A percentile compares a stretch with the other conserved stretches of the same genome.
These are phyloP conservation scores for Scartelaos histophorus DNA, from an alignment of 2,113 vertebrate species.

Conservation along the genomic window DNA sequence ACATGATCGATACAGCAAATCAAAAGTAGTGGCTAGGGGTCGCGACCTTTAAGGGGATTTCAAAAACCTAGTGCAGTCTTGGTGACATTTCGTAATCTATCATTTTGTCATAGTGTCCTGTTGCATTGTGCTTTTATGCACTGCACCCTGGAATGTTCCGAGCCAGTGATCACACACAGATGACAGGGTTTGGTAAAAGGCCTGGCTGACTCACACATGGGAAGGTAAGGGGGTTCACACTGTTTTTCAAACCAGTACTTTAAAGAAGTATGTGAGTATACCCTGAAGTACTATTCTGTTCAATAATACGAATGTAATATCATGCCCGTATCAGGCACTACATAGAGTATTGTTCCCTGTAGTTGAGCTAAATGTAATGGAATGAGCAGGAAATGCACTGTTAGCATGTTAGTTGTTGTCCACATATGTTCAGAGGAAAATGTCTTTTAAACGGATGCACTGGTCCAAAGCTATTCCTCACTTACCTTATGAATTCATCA, in stretches of 20 bases:
- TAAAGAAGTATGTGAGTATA: background rate
- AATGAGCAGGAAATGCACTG: no score
- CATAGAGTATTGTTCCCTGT: no score
- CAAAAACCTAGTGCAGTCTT: constrained; percentile 15
- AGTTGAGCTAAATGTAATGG: no score
- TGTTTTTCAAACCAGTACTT: background rate
- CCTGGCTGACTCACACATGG: background rate
- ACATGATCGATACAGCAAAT: constrained; percentile 49
- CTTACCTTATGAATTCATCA: no score
- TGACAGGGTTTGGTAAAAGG: background rate
- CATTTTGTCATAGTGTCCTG: constrained; percentile 16
- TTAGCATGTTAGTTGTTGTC: no score
- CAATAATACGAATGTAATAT: background rate
- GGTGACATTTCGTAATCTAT: constrained; percentile 33
- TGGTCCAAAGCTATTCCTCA: no score
- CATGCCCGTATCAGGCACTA: no score
- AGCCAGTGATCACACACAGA: background rate
- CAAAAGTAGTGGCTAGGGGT: constrained; percentile 32
- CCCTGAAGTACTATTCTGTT: no score
- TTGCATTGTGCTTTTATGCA: constrained; percentile 6
- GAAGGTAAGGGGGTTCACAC: background rate
- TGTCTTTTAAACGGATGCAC: no score
- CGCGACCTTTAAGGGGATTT: constrained; percentile 44
- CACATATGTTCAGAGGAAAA: no score
- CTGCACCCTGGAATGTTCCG: background rate